Conservation (phyloP, 1,140 invertebrate genomes). For the Drosophila sproati region DNA sequence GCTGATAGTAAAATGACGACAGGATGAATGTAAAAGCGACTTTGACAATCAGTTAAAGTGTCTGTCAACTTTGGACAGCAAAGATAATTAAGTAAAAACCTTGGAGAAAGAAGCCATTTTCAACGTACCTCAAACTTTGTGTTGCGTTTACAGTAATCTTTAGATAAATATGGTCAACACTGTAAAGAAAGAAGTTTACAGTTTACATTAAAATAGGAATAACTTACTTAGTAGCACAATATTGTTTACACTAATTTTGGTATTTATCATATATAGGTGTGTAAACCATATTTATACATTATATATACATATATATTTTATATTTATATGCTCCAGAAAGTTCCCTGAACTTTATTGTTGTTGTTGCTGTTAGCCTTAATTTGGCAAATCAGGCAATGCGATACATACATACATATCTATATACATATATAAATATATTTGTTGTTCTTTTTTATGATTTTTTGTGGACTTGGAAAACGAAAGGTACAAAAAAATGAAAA, state of each 20-base stretch:
- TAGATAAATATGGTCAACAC: not conserved
- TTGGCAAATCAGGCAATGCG: constrained; percentile 60
- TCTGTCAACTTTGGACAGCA: not conserved
- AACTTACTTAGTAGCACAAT: not conserved
- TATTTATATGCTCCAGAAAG: not conserved
- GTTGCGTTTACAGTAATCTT: not conserved
- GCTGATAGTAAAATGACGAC: not conserved
- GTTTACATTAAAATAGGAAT: not conserved
- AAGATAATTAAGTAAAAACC: not conserved
- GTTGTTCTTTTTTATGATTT: constrained; percentile 15
- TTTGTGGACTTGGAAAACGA: constrained; percentile 3
- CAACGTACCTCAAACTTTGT: constrained; percentile 33
- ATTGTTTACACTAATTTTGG: not conserved
- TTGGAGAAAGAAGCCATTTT: not conserved
- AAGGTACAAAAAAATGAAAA: not conserved
- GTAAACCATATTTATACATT: not conserved
- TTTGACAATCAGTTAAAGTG: not conserved
- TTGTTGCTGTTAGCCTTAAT: constrained; percentile 57
- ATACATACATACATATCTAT: not conserved
- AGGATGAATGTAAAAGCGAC: not conserved
- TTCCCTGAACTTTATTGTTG: constrained; percentile 42
- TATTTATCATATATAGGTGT: constrained; percentile 9
- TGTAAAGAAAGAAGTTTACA: constrained; percentile 11
- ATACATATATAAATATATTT: not conserved
- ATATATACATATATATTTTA: not conserved